These are phyloP conservation scores for Lucifuga dentata DNA, from an alignment of 2,113 vertebrate genomes.

Conservation along the genomic window DNA sequence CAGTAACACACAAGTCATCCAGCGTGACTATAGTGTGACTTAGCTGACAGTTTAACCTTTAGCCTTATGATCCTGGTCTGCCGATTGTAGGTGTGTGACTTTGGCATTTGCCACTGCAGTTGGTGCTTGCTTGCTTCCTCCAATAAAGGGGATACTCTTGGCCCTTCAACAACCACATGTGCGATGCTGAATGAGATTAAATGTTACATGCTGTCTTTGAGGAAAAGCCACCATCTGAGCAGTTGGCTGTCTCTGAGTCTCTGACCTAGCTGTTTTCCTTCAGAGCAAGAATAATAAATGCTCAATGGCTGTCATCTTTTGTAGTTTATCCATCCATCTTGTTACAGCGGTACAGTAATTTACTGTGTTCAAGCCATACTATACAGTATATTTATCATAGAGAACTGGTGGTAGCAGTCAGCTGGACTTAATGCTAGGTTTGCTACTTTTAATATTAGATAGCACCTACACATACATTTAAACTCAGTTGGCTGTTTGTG, in stretches of 20 bases:
- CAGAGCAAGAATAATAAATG: background rate
- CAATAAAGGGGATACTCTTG: background rate
- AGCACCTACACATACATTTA: too few species aligned
- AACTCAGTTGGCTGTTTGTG: background rate
- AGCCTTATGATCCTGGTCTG: constrained; percentile 18
- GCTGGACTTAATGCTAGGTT: too few species aligned
- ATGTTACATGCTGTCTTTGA: background rate
- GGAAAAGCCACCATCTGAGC: constrained; percentile 29
- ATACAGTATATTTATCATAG: background rate
- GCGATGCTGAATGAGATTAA: background rate
- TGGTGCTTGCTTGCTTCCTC: constrained; percentile 14
- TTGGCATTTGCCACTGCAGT: constrained; percentile 30
- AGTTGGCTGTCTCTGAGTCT: constrained; percentile 17
- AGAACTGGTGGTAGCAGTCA: too few species aligned
- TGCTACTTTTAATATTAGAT: too few species aligned
- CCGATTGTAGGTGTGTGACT: constrained; percentile 26
- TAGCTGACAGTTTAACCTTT: constrained; percentile 8
- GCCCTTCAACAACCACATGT: background rate
- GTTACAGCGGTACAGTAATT: background rate
- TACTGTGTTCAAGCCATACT: background rate
- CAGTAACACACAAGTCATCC: constrained; percentile 3
- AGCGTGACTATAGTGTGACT: constrained; percentile 35
- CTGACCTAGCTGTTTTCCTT: constrained; percentile 2
- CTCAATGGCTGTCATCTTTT: background rate
- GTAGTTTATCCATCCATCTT: background rate